A percentile compares a stretch with the other conserved stretches of the same genome.
These are phyloP conservation scores for Sesia apiformis DNA, from an alignment of 2,888 invertebrate genomes.

Conservation along the genomic window DNA sequence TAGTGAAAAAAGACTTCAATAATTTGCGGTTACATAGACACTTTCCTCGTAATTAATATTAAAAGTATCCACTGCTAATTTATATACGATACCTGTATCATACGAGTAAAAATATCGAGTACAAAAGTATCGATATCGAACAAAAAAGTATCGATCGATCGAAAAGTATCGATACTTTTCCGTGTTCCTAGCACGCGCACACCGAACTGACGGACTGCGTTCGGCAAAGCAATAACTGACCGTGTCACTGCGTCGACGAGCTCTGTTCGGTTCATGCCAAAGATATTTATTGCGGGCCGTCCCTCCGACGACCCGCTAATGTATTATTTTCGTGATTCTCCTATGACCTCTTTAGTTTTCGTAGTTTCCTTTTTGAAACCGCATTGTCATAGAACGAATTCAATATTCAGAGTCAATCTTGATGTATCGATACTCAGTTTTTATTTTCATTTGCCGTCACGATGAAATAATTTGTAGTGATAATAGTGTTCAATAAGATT, in stretches of 20 bases:
- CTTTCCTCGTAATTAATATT: too few species aligned
- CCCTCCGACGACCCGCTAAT: slow-evolving; percentile 32
- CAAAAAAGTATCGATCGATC: slow-evolving; percentile 1
- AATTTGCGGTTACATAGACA: too few species aligned
- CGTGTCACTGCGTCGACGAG: slow-evolving; percentile 44
- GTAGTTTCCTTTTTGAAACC: slow-evolving; percentile 51
- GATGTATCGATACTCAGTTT: slow-evolving; percentile 60
- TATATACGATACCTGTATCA: too few species aligned
- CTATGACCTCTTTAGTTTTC: slow-evolving; percentile 46
- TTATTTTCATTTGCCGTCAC: slow-evolving; percentile 67
- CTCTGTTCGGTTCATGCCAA: slow-evolving; percentile 68
- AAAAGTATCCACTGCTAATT: too few species aligned
- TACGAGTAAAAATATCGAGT: too few species aligned
- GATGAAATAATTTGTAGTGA: slow-evolving; percentile 65
- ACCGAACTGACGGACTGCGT: slow-evolving; percentile 24
- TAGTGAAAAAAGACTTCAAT: too few species aligned
- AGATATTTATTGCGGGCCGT: slow-evolving; percentile 69
- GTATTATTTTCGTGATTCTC: slow-evolving; percentile 44
- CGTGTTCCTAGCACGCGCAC: neutral
- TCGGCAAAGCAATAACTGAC: slow-evolving; percentile 41
- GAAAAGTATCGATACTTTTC: neutral
- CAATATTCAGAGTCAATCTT: slow-evolving; percentile 50
- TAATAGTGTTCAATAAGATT: slow-evolving; percentile 70
- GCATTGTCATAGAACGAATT: slow-evolving; percentile 17
- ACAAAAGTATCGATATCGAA: too few species aligned